phyloP scores from a whole-genome alignment of 2,113 vertebrate species.

The Perognathus longimembris region DNA sequence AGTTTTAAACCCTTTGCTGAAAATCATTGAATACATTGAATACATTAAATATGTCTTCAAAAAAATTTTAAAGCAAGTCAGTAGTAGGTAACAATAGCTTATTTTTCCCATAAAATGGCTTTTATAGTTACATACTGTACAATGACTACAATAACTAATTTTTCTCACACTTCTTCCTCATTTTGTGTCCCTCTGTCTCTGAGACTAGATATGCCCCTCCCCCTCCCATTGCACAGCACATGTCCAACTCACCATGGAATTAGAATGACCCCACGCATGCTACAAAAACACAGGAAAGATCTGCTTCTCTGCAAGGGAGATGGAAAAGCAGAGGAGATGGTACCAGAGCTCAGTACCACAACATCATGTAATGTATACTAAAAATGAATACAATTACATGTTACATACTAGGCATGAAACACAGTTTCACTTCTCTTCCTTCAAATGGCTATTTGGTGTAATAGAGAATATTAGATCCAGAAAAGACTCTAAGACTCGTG shows the following conservation, averaged over 20 bases:
- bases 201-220: no score
- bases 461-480: neutral
- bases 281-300: neutral
- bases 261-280: neutral
- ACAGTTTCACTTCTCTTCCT: neutral
- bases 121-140: neutral
- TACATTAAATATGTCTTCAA: slow-evolving; percentile 6
- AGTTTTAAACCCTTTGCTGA: neutral
- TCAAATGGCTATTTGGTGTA: neutral
- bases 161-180: neutral
- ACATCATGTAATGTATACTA: no score
- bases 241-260: neutral
- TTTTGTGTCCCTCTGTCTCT: no score
- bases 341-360: no score
- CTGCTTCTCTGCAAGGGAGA: neutral
- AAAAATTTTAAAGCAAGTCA: slow-evolving; percentile 1
- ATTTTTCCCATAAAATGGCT: neutral
- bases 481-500: neutral
- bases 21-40: slow-evolving; percentile 3
- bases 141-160: no score
- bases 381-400: slow-evolving; percentile 23
- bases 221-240: neutral
- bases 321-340: no score
- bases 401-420: neutral
- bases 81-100: slow-evolving; percentile 11